Evolutionary conservation across 2,797 vertebrate genomes (phyloP).

Genomic region (Ataeniobius toweri): DNA sequence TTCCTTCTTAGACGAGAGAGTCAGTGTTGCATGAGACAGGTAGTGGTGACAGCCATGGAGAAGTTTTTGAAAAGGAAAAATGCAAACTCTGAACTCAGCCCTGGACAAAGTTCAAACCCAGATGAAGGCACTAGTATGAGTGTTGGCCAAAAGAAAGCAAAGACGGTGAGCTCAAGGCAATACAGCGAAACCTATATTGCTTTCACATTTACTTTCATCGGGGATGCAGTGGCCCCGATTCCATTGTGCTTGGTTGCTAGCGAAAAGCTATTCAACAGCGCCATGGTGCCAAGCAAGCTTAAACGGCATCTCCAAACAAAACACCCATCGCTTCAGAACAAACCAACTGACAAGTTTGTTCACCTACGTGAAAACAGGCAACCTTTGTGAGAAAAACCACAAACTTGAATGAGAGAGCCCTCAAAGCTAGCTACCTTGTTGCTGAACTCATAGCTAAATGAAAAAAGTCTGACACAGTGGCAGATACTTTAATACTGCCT

Average conservation of each 20-base stretch:
- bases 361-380: not conserved
- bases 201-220: not conserved
- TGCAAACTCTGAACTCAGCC: not conserved
- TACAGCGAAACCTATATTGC: not conserved
- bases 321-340: conserved; percentile 17
- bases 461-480: not conserved
- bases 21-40: not conserved
- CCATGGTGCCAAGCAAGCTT: not conserved
- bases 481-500: not conserved
- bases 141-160: conserved; percentile 8
- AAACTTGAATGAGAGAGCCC: not conserved
- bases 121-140: conserved; percentile 22
- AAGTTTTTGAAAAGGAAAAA: not conserved
- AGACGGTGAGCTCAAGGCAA: not conserved
- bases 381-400: not conserved
- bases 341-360: not conserved
- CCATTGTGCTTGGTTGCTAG: conserved; percentile 7
- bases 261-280: conserved; percentile 19
- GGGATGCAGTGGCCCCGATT: not conserved
- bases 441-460: fast-evolving
- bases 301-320: conserved; percentile 14
- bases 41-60: not conserved
- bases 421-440: not conserved
- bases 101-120: conserved; percentile 8
- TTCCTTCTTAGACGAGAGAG: too few relatives aligned